Base-by-base conservation (phyloP, 2,888 invertebrate genomes). In the Sclerodermus sp. region DNA sequence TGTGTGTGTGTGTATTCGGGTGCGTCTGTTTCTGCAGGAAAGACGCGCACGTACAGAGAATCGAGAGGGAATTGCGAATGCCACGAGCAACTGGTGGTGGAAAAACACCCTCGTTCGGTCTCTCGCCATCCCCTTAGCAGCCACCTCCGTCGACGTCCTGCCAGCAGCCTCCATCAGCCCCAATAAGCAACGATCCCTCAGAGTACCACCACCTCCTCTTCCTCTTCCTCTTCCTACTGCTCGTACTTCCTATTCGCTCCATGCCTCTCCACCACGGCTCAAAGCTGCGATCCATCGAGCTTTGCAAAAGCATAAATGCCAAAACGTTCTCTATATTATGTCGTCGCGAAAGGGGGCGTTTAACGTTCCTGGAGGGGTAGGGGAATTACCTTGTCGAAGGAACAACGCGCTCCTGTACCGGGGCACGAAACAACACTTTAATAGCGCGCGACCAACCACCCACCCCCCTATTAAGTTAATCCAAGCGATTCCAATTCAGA, bases 51-150 rank as follows among this genome's bases (percentile, higher is more conserved):
- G 10, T 30, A 30, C 37, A 37, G 16, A 31, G 60, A 45, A 59
- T 60, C 60, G 58, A 57, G 58, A 58, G 62, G 59, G 62, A 60
- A 52, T 67, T 60, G 56, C 52, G 63, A 60, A 59, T 59, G 67
- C 62, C 66, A 70, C 71, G 72, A 76, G 77, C 77, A 78, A 78
- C 77, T 78, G 77, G 77, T 78, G 77, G 77, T 77, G 74, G 77
- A 78, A 78, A 77, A 78, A 78, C 77, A 77, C 74, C 76, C 77
- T 76, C 73, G 69, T 73, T 74, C 73, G 66, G 69, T 67, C 69
- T 64, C 71, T 69, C 68, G 62, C 65, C 67, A 67, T 65, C 67
- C 68, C 69, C 67, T 70, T 63, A 67, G 60, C 69, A 62, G 60
- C 58, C 58, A 50, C 37, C 58, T 49, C 46, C 47, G 47, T 49